These are phyloP conservation scores for Aplocera efformata DNA, from an alignment of 2,888 invertebrate genomes.

Conservation along the genomic window DNA sequence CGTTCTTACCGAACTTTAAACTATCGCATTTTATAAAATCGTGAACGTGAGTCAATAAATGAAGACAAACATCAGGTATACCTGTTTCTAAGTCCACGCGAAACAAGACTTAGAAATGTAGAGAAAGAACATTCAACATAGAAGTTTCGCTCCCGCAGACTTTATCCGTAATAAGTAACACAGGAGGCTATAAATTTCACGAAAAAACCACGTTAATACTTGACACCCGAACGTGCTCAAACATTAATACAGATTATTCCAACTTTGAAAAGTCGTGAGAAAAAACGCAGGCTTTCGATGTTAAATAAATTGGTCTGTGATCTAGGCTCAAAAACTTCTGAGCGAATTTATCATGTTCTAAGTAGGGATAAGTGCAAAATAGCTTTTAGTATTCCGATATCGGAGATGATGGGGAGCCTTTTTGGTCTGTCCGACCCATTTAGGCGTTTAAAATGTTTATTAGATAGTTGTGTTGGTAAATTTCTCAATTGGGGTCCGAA, in stretches of 20 bases:
- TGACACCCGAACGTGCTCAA: constrained; percentile 33
- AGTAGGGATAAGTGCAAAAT: background rate
- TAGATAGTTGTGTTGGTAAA: no score
- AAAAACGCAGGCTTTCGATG: constrained; percentile 24
- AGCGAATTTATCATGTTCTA: no score
- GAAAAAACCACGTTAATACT: constrained; percentile 52
- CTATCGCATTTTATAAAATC: constrained; percentile 4
- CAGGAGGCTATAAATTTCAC: constrained; percentile 47
- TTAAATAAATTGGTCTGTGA: constrained; percentile 8
- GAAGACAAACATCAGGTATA: constrained; percentile 24
- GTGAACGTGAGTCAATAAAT: constrained; percentile 22
- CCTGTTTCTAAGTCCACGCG: constrained; percentile 22
- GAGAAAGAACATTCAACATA: constrained; percentile 43
- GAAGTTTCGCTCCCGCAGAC: constrained; percentile 42
- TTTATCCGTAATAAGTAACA: constrained; percentile 46
- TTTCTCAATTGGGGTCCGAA: no score
- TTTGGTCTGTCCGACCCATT: no score
- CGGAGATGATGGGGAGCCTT: no score
- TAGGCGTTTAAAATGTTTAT: no score
- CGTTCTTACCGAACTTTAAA: no score
- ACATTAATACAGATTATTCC: constrained; percentile 56
- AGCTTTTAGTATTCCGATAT: no score
- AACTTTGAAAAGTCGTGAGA: constrained; percentile 26
- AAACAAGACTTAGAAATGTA: constrained; percentile 44
- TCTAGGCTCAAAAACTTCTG: no score